Percentiles rank a stretch among this genome's conserved stretches.
phyloP scores from a whole-genome alignment of 2,113 vertebrate species.

The Peromyscus maniculatus region DNA sequence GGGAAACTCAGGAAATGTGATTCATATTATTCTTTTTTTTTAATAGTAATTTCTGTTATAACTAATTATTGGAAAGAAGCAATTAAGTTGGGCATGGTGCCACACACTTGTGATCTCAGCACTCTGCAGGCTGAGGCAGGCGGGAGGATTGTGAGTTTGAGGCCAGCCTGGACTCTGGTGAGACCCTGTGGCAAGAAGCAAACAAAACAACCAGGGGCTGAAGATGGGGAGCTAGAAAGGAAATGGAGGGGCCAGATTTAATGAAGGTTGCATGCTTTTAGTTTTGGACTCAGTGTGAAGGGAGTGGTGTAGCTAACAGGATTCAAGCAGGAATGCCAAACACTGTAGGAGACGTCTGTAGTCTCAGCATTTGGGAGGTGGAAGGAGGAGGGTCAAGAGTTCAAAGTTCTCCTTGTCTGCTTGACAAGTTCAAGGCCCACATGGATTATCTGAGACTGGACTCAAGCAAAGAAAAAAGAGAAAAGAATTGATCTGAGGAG shows the following conservation, averaged over 20 bases:
- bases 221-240: not conserved
- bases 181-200: not conserved
- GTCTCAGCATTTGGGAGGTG: not conserved
- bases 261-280: not conserved
- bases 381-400: not conserved
- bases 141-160: not conserved
- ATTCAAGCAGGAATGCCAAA: not conserved
- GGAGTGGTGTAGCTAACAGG: not conserved
- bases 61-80: constrained; percentile 12
- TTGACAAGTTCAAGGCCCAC: not conserved
- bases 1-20: constrained; percentile 19
- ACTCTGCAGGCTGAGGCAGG: not conserved
- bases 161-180: not conserved
- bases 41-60: constrained; percentile 3
- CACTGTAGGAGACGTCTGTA: not conserved
- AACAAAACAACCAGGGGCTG: not conserved
- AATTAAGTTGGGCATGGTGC: not conserved
- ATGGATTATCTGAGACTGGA: not conserved
- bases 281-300: not conserved
- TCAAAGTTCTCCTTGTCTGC: not conserved
- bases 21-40: constrained; percentile 24
- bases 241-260: not conserved
- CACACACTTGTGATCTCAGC: not conserved
- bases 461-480: not conserved
- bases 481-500: not conserved